Percentiles rank a stretch among this genome's conserved stretches.
Evolutionary conservation across 2,797 vertebrate species (phyloP).

Genomic region (Xyrichtys novacula): DNA sequence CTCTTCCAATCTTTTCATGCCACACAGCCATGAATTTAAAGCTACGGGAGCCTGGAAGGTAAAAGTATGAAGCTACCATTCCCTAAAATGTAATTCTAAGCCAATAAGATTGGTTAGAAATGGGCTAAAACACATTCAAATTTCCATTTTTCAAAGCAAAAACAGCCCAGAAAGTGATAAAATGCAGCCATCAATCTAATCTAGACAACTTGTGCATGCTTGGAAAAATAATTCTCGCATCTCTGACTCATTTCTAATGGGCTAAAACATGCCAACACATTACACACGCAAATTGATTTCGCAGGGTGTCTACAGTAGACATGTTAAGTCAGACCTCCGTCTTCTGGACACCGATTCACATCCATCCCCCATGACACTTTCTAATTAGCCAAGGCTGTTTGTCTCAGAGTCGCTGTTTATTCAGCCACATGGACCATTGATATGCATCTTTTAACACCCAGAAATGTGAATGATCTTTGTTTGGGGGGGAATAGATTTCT

Average conservation of each 20-base stretch:
- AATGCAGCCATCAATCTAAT: constrained; percentile 1
- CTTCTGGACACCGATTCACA: constrained; percentile 27
- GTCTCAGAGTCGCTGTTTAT: constrained; percentile 25
- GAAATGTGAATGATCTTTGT: constrained; percentile 2
- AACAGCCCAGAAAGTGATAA: neutral
- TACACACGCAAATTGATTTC: constrained; percentile 14
- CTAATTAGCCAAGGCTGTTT: constrained; percentile 35
- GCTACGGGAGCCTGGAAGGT: neutral
- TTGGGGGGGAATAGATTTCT: constrained; percentile 4
- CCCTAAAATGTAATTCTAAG: neutral
- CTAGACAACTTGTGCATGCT: neutral
- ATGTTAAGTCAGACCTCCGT: constrained; percentile 9
- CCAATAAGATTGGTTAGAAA: neutral
- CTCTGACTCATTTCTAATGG: constrained; percentile 11
- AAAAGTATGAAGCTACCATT: neutral
- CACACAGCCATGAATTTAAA: neutral
- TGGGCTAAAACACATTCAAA: neutral
- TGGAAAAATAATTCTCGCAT: constrained; percentile 6
- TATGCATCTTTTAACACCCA: constrained; percentile 22
- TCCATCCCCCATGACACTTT: constrained; percentile 21
- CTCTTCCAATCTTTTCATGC: constrained; percentile 1
- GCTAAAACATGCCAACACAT: constrained; percentile 20
- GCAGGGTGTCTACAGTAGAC: neutral
- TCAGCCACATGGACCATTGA: constrained; percentile 20
- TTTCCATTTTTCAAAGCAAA: neutral